phyloP scores from a whole-genome alignment of 2,113 vertebrate species.

The Ailurus styani region DNA sequence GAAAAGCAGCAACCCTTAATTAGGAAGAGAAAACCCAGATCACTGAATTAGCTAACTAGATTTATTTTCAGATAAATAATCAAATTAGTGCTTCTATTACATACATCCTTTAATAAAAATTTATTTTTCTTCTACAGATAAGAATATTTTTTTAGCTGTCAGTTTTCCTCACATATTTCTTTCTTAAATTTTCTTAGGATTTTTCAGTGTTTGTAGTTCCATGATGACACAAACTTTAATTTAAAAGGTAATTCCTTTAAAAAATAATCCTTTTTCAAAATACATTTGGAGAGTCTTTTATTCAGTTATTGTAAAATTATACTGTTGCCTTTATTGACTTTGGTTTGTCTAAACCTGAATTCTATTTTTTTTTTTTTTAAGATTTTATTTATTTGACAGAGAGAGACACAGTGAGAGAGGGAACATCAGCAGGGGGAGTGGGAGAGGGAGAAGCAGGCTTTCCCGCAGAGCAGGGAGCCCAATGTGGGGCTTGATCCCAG shows the following conservation, averaged over 20 bases:
- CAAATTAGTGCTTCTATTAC: slow-evolving; percentile 20
- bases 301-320: slow-evolving; percentile 11
- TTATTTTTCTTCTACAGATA: neutral
- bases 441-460: no score
- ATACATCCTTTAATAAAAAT: slow-evolving; percentile 28
- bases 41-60: slow-evolving; percentile 34
- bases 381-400: no score
- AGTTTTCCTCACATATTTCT: neutral
- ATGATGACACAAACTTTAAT: neutral
- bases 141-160: neutral
- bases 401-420: no score
- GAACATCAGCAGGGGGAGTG: no score
- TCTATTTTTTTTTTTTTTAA: no score
- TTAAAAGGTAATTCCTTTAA: slow-evolving; percentile 19
- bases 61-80: slow-evolving; percentile 53
- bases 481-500: no score
- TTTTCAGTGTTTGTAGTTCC: slow-evolving; percentile 23
- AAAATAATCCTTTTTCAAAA: neutral
- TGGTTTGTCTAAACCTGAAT: neutral
- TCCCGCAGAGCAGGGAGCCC: no score
- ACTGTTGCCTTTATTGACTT: neutral
- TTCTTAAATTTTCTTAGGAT: slow-evolving; percentile 34
- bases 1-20: slow-evolving; percentile 18
- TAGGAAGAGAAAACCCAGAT: slow-evolving; percentile 51
- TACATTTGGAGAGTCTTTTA: neutral